These are phyloP conservation scores for Montipora cactus DNA, from an alignment of 64 coral and sea anemone genomes.

Conservation along the genomic window DNA sequence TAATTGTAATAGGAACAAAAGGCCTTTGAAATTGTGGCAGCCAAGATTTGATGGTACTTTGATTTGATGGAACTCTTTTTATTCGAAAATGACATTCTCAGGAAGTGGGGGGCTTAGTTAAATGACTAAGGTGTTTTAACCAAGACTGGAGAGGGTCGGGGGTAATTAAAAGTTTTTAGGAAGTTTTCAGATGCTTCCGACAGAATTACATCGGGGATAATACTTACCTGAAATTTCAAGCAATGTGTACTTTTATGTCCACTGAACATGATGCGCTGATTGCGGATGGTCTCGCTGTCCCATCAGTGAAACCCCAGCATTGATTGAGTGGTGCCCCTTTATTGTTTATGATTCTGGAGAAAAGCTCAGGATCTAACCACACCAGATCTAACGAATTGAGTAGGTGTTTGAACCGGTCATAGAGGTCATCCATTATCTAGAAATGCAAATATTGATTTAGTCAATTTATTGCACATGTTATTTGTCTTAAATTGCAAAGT, in stretches of 20 bases:
- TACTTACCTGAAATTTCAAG: background rate
- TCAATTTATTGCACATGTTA: conserved; percentile 5
- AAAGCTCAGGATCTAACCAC: conserved; percentile 43
- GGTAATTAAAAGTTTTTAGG: background rate
- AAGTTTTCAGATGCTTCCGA: background rate
- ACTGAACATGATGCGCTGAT: conserved; percentile 45
- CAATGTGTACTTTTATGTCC: background rate
- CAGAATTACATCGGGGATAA: background rate
- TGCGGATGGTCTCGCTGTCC: background rate
- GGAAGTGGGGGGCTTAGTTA: too few species aligned
- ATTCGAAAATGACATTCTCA: too few species aligned
- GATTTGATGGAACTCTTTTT: background rate
- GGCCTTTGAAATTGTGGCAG: background rate
- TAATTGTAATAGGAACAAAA: conserved; percentile 11
- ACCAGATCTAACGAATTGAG: conserved; percentile 18
- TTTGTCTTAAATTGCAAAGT: conserved; percentile 11
- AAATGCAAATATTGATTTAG: conserved; percentile 29
- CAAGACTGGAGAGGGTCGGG: too few species aligned
- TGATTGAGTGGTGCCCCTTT: conserved; percentile 42
- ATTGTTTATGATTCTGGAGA: conserved; percentile 29
- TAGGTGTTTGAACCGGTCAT: conserved; percentile 50
- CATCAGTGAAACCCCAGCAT: too few species aligned
- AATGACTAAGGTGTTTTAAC: too few species aligned
- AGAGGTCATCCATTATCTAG: conserved; percentile 50
- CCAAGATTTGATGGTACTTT: conserved; percentile 4